Percentiles rank a stretch among this genome's conserved stretches.
These are phyloP conservation scores for Pomacea canaliculata DNA, from an alignment of 2,888 invertebrate species.

Conservation along the genomic window DNA sequence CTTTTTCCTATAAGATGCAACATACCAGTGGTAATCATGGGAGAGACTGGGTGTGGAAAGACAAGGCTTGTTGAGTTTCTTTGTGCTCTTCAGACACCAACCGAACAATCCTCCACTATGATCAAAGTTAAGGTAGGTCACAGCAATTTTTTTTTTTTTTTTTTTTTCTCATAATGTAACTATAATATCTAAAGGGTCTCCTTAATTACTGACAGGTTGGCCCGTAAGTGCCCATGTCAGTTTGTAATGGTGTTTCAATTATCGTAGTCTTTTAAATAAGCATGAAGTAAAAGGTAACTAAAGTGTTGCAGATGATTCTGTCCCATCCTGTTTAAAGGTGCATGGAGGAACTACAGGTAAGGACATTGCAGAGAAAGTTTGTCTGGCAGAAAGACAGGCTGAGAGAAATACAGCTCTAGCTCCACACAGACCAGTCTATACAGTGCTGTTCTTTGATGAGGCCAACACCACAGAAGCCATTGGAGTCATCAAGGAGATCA, in stretches of 20 bases:
- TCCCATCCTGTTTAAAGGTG: too few species aligned
- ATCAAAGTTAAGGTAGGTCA: constrained; percentile 50
- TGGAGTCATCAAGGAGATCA: constrained; percentile 65
- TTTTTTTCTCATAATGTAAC: too few species aligned
- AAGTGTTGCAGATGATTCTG: too few species aligned
- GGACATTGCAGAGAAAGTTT: constrained; percentile 58
- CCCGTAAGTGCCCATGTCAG: too few species aligned
- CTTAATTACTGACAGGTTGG: too few species aligned
- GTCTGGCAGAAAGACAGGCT: constrained; percentile 49
- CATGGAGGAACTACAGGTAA: constrained; percentile 63
- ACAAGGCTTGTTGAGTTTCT: constrained; percentile 64
- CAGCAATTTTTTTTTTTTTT: too few species aligned
- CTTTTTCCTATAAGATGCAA: too few species aligned
- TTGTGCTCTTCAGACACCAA: constrained; percentile 59
- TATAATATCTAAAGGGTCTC: too few species aligned
- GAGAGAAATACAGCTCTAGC: constrained; percentile 38
- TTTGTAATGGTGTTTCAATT: too few species aligned
- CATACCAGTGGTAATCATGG: constrained; percentile 68
- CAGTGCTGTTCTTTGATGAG: constrained; percentile 66
- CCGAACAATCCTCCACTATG: constrained; percentile 40
- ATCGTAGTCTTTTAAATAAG: too few species aligned
- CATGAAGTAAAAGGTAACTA: too few species aligned
- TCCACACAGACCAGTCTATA: constrained; percentile 43
- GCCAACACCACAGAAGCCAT: constrained; percentile 67
- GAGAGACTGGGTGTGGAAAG: constrained; percentile 68